Evolutionary conservation across 2,888 invertebrate species (phyloP), one percentile per base, ranked within the genome.

Genomic region (Baronia brevicornis): DNA sequence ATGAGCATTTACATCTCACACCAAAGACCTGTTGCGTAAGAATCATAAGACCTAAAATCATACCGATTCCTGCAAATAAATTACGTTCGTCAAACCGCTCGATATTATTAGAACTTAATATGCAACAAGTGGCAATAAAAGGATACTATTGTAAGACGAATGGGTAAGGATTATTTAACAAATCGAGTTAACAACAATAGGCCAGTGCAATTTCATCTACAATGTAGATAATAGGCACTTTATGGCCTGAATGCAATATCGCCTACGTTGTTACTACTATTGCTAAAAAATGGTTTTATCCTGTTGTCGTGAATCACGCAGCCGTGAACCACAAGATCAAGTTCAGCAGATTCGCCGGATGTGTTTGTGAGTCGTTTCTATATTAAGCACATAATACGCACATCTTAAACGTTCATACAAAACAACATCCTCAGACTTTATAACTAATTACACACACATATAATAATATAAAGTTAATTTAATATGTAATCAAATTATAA

Each of bases 41-140:
- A 54, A 60, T 55, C 61, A 65, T 59, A 57, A 62, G 65, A 63
- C 62, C 54, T 44, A 46, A 48, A 53, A 45, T 45, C 41, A 52
- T 38, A 48, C 40, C 51, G 44, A 50, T 47, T 51, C 51, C 54
- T 51, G 54, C n/a, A n/a, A n/a, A 36, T 4, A 19, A 19, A 6
- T 5, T 3, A n/a, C 7, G 7, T 39, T 44, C 42, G 56, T 58
- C 60, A 66, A 60, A 54, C 44, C 37, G 38, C 35, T 48, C 36
- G 26, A 37, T 28, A 41, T 38, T 35, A 24, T 31, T 35, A 41
- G 34, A 18, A 18, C 20, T 11, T 29, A 14, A 17, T 22, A 20
- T 28, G 24, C 14, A 9, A 19, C 6, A 20, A 8, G 7, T 3
- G 9, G 9, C 18, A 7, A 22, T n/a, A 22, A 27, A 17, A 11